Evolutionary conservation across 1,140 invertebrate species (phyloP).

Genomic region (Proctacanthus coquilletti): DNA sequence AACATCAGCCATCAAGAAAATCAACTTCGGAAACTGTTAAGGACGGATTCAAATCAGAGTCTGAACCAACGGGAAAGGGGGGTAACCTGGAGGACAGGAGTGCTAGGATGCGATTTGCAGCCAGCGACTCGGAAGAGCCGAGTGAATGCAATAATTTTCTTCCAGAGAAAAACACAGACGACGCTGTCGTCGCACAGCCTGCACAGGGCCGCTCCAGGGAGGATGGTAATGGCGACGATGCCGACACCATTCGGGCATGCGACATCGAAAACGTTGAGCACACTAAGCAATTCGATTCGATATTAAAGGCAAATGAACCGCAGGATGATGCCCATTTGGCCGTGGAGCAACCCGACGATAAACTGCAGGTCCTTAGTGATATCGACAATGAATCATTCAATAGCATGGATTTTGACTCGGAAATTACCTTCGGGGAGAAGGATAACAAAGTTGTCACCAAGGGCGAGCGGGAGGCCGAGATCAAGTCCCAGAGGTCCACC

Average conservation of each 20-base stretch:
- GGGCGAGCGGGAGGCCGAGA: neutral
- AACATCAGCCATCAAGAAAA: neutral
- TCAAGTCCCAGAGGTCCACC: slow-evolving; percentile 10
- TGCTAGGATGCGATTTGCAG: too few relatives aligned
- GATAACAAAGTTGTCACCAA: slow-evolving; percentile 1
- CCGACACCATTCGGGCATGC: neutral
- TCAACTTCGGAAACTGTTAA: neutral
- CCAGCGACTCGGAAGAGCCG: too few relatives aligned
- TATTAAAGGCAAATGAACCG: neutral
- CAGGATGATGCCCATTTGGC: neutral
- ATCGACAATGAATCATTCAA: slow-evolving; percentile 31
- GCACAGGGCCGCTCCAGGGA: too few relatives aligned
- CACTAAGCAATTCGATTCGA: too few relatives aligned
- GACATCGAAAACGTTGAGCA: too few relatives aligned
- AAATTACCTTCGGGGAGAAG: slow-evolving; percentile 23
- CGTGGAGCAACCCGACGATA: slow-evolving; percentile 13
- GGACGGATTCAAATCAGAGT: slow-evolving; percentile 1
- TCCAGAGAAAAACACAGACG: too few relatives aligned
- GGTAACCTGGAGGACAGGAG: too few relatives aligned
- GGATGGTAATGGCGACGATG: neutral
- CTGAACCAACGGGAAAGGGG: too few relatives aligned
- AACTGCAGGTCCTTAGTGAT: slow-evolving; percentile 29
- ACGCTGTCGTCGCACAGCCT: too few relatives aligned
- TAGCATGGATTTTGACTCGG: slow-evolving; percentile 29
- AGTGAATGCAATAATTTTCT: too few relatives aligned